These are phyloP conservation scores for Trichoplax adhaerens DNA, from an alignment of 37 sponge, comb jelly and placozoan genomes.

Conservation along the genomic window DNA sequence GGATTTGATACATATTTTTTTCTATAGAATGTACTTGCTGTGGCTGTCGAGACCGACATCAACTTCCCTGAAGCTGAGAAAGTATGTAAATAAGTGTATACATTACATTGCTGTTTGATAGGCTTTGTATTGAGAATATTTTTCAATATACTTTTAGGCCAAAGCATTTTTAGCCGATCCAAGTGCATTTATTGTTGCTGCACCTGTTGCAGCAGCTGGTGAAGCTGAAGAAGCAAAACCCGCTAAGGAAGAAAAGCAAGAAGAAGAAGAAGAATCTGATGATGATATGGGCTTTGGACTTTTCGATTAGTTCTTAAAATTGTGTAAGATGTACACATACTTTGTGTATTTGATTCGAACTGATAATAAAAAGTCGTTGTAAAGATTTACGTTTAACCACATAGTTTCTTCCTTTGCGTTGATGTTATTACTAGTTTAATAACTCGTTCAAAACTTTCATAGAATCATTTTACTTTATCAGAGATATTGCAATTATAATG, in stretches of 20 bases:
- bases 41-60: conserved; percentile 88
- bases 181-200: conserved; percentile 52
- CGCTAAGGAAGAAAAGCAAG: conserved; percentile 30
- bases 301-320: conserved; percentile 10
- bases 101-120: neutral
- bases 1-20: conserved; percentile 8
- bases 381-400: too few relatives aligned
- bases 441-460: too few relatives aligned
- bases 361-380: too few relatives aligned
- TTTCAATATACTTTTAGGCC: conserved; percentile 22
- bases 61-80: conserved; percentile 86
- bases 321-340: too few relatives aligned
- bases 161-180: conserved; percentile 83
- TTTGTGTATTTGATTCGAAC: too few relatives aligned
- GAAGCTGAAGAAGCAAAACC: conserved; percentile 22
- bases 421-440: too few relatives aligned
- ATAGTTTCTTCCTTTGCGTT: too few relatives aligned
- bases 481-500: too few relatives aligned
- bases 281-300: conserved; percentile 83
- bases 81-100: conserved; percentile 5
- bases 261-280: conserved; percentile 44
- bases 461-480: too few relatives aligned
- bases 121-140: neutral
- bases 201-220: conserved; percentile 10
- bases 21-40: conserved; percentile 65